Evolutionary conservation across 2,888 invertebrate species (phyloP).

Genomic region (Lottia gigantea): DNA sequence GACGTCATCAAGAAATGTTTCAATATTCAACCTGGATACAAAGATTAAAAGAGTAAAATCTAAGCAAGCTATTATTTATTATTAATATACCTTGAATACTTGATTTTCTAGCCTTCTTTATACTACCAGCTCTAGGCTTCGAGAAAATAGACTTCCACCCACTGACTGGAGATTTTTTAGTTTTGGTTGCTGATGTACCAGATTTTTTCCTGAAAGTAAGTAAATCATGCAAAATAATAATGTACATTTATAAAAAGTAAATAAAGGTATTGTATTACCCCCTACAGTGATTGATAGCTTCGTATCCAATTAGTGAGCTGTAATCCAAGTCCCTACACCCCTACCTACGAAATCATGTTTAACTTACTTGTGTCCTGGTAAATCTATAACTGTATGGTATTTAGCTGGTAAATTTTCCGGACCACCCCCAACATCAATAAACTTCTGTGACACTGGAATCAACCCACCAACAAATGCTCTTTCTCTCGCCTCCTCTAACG

Average conservation of each 20-base stretch:
- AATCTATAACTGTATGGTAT: slow-evolving; percentile 93
- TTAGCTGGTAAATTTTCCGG: slow-evolving; percentile 80
- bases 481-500: slow-evolving; percentile 86
- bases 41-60: too few species aligned
- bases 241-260: not conserved
- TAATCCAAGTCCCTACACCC: not conserved
- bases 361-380: slow-evolving; percentile 73
- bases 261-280: too few species aligned
- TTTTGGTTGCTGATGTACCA: slow-evolving; percentile 28
- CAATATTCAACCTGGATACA: too few species aligned
- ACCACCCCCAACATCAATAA: slow-evolving; percentile 73
- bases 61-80: not conserved
- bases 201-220: slow-evolving; percentile 43
- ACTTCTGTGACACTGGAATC: slow-evolving; percentile 54
- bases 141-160: slow-evolving; percentile 84
- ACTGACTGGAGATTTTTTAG: slow-evolving; percentile 53
- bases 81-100: slow-evolving; percentile 47
- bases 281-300: too few species aligned
- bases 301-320: too few species aligned
- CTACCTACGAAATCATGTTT: not conserved
- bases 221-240: too few species aligned
- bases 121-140: slow-evolving; percentile 57
- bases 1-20: too few species aligned
- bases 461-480: slow-evolving; percentile 72
- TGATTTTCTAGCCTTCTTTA: slow-evolving; percentile 61